Evolutionary conservation across 2,113 vertebrate species (phyloP).

Genomic region (Kryptolebias marmoratus): DNA sequence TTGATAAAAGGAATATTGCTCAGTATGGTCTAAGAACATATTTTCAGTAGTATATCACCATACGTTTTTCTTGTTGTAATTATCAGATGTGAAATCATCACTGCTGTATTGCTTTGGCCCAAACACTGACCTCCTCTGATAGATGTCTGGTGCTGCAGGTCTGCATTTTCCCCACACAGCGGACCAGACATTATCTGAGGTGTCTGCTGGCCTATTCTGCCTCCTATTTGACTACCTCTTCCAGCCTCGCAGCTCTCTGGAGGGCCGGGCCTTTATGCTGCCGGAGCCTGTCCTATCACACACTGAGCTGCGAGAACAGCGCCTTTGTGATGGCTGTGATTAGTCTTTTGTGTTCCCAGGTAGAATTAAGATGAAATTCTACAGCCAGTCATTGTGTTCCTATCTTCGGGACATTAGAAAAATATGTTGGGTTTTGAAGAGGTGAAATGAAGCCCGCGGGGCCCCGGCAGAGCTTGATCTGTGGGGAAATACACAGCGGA

Average conservation of each 20-base stretch:
- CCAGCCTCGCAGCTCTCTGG: constrained; percentile 45
- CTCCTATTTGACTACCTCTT: constrained; percentile 48
- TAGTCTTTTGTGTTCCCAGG: constrained; percentile 83
- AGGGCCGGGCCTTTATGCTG: constrained; percentile 70
- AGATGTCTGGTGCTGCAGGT: constrained; percentile 68
- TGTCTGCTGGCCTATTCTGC: constrained; percentile 64
- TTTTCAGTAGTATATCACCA: constrained; percentile 12
- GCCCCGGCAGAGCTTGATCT: constrained; percentile 73
- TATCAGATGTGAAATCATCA: constrained; percentile 48
- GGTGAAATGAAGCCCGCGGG: constrained; percentile 81
- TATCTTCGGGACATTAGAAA: constrained; percentile 79
- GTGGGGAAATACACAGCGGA: constrained; percentile 77
- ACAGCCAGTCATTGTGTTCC: constrained; percentile 80
- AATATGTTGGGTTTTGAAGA: constrained; percentile 77
- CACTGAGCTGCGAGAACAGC: constrained; percentile 66
- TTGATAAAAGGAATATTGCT: not conserved
- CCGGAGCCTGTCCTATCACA: constrained; percentile 70
- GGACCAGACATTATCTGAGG: constrained; percentile 69
- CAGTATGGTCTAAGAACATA: not conserved
- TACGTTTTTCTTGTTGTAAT: constrained; percentile 40
- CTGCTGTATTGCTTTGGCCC: constrained; percentile 54
- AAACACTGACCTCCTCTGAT: constrained; percentile 63
- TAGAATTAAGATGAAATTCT: constrained; percentile 84
- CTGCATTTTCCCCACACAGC: constrained; percentile 27
- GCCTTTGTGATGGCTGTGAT: constrained; percentile 81